phyloP scores from a whole-genome alignment of 2,797 vertebrate species.

The Pterois miles region DNA sequence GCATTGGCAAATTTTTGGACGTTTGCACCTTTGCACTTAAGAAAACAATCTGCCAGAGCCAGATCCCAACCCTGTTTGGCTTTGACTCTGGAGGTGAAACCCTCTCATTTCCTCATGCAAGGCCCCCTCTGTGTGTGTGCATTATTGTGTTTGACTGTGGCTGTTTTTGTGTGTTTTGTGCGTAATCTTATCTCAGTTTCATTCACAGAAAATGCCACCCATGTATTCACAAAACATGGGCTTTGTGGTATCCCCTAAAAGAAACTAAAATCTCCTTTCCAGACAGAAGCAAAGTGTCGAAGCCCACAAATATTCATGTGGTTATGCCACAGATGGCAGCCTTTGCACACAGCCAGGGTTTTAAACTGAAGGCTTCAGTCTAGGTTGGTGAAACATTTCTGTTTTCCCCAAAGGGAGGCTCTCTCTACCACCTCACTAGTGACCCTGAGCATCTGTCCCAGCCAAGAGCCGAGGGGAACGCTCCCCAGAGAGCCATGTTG shows the following conservation, averaged over 20 bases:
- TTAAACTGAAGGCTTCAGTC: slow-evolving; percentile 54
- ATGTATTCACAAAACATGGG: slow-evolving; percentile 37
- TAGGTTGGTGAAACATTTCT: slow-evolving; percentile 64
- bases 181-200: slow-evolving; percentile 53
- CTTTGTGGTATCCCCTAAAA: slow-evolving; percentile 59
- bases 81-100: slow-evolving; percentile 68
- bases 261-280: slow-evolving; percentile 53
- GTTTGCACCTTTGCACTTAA: slow-evolving; percentile 73
- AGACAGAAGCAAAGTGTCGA: slow-evolving; percentile 74
- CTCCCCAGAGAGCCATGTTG: slow-evolving; percentile 70
- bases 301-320: slow-evolving; percentile 73
- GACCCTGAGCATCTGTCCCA: slow-evolving; percentile 70
- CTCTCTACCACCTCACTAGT: slow-evolving; percentile 63
- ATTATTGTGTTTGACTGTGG: slow-evolving; percentile 25
- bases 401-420: slow-evolving; percentile 64
- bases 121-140: slow-evolving; percentile 34
- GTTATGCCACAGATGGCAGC: slow-evolving; percentile 71
- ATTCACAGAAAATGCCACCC: slow-evolving; percentile 63
- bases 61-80: slow-evolving; percentile 61
- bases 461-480: slow-evolving; percentile 53
- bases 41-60: slow-evolving; percentile 72
- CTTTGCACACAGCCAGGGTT: slow-evolving; percentile 43
- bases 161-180: slow-evolving; percentile 24
- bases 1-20: slow-evolving; percentile 67
- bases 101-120: slow-evolving; percentile 65